A percentile compares a stretch with the other conserved stretches of the same genome.
phyloP scores from a whole-genome alignment of 2,888 invertebrate species.

The Ennomos fuscantarius region DNA sequence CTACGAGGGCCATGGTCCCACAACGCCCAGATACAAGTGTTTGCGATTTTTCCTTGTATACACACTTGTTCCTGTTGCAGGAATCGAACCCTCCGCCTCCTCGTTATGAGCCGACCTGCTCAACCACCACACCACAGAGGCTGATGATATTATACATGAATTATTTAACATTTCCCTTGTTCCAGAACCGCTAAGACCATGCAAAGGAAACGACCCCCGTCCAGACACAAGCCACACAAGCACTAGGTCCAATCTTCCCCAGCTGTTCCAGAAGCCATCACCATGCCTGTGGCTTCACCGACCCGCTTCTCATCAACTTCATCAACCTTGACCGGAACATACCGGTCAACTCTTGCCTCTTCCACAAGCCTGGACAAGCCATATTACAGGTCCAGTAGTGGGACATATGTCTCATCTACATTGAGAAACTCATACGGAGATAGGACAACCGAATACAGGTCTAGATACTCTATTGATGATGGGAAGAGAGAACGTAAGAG shows the following conservation, averaged over 20 bases:
- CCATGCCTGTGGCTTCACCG: slow-evolving; percentile 86
- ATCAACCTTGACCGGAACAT: slow-evolving; percentile 79
- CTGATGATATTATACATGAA: no score
- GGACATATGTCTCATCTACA: slow-evolving; percentile 71
- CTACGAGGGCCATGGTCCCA: no score
- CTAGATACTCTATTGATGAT: slow-evolving; percentile 71
- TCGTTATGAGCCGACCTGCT: no score
- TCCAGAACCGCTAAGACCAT: slow-evolving; percentile 63
- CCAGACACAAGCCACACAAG: slow-evolving; percentile 60
- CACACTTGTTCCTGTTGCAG: no score
- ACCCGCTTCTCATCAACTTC: slow-evolving; percentile 77
- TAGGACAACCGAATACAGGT: slow-evolving; percentile 69
- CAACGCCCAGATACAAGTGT: no score
- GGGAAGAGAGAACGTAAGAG: slow-evolving; percentile 74
- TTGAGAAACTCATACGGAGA: slow-evolving; percentile 65
- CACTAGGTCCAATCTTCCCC: slow-evolving; percentile 20
- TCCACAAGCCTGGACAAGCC: slow-evolving; percentile 83
- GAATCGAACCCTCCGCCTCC: no score
- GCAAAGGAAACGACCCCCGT: slow-evolving; percentile 71
- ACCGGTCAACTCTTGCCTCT: slow-evolving; percentile 73
- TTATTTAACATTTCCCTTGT: slow-evolving; percentile 43
- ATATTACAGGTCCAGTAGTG: slow-evolving; percentile 76
- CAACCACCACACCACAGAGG: no score
- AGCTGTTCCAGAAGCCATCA: slow-evolving; percentile 37
- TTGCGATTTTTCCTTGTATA: no score